phyloP scores from a whole-genome alignment of 2,797 vertebrate species.

The Sus cebifrons region DNA sequence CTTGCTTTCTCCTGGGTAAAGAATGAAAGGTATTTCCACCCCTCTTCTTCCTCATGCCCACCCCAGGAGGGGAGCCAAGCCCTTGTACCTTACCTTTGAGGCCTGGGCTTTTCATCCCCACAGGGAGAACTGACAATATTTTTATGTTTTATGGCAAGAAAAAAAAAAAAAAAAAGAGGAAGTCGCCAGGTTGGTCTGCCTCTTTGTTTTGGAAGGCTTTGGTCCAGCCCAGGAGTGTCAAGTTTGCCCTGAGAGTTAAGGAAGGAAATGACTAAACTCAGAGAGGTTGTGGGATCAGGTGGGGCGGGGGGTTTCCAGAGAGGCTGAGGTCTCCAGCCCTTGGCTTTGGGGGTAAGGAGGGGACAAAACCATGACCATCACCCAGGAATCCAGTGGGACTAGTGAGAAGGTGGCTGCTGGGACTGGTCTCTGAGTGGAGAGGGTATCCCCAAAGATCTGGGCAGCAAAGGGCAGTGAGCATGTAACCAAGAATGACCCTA shows the following conservation, averaged over 20 bases:
- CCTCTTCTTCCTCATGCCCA: neutral
- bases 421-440: neutral
- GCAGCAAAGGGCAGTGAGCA: neutral
- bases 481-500: neutral
- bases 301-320: neutral
- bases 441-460: neutral
- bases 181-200: neutral
- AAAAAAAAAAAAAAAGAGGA: neutral
- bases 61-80: neutral
- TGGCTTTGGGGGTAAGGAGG: neutral
- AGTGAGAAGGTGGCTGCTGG: neutral
- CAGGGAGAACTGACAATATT: neutral
- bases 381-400: neutral
- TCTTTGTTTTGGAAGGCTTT: slow-evolving; percentile 38
- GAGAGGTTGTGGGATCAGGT: neutral
- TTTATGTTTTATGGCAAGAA: neutral
- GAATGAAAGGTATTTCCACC: slow-evolving; percentile 64
- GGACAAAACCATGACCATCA: neutral
- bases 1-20: slow-evolving; percentile 73
- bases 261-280: neutral
- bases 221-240: neutral
- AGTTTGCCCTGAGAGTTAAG: neutral
- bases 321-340: neutral
- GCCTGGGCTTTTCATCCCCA: neutral
- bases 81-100: neutral